Evolutionary conservation across 1,140 invertebrate genomes (phyloP).

Genomic region (Lordiphosa collinella): DNA sequence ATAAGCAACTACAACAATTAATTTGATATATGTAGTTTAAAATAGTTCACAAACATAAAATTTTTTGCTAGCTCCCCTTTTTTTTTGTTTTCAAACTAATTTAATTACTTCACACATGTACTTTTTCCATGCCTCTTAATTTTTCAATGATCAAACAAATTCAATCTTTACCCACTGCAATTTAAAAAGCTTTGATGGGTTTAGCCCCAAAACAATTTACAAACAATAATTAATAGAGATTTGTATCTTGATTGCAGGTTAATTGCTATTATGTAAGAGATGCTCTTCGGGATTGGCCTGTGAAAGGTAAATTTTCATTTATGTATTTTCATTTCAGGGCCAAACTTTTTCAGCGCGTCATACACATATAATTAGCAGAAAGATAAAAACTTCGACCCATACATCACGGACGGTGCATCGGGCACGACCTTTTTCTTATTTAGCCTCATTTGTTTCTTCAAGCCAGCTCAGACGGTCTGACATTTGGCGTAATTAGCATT

Average conservation of each 20-base stretch:
- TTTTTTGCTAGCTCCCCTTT: too few species aligned
- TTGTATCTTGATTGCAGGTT: neutral
- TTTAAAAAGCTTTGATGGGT: too few species aligned
- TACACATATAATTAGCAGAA: slow-evolving; percentile 29
- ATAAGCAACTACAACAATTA: too few species aligned
- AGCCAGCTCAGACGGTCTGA: slow-evolving; percentile 35
- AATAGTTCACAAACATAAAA: too few species aligned
- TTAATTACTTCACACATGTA: too few species aligned
- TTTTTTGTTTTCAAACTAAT: too few species aligned
- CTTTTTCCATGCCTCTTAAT: too few species aligned
- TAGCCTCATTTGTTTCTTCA: slow-evolving; percentile 35
- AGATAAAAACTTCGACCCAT: slow-evolving; percentile 15
- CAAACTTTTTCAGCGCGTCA: slow-evolving; percentile 18
- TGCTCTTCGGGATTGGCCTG: slow-evolving; percentile 15
- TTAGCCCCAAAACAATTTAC: slow-evolving; percentile 1
- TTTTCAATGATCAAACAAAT: too few species aligned
- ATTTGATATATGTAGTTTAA: too few species aligned
- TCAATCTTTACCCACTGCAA: too few species aligned
- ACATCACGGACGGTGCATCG: slow-evolving; percentile 9
- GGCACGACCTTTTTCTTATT: slow-evolving; percentile 36
- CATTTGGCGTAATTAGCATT: slow-evolving; percentile 66
- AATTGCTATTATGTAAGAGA: slow-evolving; percentile 13
- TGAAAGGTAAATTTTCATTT: slow-evolving; percentile 19
- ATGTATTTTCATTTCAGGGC: slow-evolving; percentile 35
- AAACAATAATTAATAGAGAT: slow-evolving; percentile 2